A percentile compares a stretch with the other conserved stretches of the same genome.
Evolutionary conservation across 2,797 vertebrate genomes (phyloP).

Genomic region (Pachyuromys duprasi): DNA sequence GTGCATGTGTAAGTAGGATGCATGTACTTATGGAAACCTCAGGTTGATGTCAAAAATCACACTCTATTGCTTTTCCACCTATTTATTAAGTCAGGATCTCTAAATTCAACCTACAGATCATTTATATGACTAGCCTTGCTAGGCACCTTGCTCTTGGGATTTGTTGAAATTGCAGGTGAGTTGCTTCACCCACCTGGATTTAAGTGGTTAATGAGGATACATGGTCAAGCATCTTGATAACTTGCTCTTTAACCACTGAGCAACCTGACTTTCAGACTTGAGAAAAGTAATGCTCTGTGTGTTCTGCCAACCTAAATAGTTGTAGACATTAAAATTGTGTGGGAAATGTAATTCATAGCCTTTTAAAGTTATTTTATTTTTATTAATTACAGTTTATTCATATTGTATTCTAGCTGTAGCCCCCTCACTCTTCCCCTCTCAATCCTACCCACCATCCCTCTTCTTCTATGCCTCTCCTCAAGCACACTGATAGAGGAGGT

Average conservation of each 20-base stretch:
- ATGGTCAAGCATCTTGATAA: neutral
- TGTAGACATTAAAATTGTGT: neutral
- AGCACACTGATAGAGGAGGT: too few species aligned
- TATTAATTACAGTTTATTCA: too few species aligned
- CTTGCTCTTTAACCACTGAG: neutral
- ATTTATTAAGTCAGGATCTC: neutral
- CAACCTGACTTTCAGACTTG: neutral
- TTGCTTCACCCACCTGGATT: neutral
- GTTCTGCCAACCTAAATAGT: neutral
- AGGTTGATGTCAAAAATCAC: neutral
- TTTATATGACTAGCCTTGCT: neutral
- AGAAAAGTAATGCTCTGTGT: constrained; percentile 23
- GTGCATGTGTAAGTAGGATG: neutral
- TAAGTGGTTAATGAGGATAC: neutral
- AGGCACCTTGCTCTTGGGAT: neutral
- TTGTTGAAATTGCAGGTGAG: neutral
- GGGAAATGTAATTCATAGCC: neutral
- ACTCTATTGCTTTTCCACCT: neutral
- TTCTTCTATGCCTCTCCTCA: too few species aligned
- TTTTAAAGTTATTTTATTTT: neutral
- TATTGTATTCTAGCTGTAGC: too few species aligned
- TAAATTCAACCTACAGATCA: neutral
- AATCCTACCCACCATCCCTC: too few species aligned
- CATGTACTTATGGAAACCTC: too few species aligned
- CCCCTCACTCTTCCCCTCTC: too few species aligned